These are phyloP conservation scores for Larimichthys crocea DNA, from an alignment of 2,113 vertebrate species.

Conservation along the genomic window DNA sequence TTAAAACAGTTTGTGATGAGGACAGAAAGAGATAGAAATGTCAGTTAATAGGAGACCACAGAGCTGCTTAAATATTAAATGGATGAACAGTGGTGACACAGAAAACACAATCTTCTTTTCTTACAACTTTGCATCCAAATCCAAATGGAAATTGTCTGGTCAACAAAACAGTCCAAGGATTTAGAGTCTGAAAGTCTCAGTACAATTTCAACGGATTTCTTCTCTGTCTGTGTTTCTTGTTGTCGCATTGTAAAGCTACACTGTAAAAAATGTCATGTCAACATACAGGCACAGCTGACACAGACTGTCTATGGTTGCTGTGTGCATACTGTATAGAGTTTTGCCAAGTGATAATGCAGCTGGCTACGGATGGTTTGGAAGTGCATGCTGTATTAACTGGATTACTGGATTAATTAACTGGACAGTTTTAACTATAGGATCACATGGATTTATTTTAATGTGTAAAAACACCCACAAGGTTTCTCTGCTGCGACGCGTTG, in stretches of 20 bases:
- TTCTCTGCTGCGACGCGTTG: too few species aligned
- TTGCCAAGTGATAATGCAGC: neutral
- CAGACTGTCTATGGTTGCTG: too few species aligned
- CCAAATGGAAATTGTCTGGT: slow-evolving; percentile 69
- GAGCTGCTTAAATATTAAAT: slow-evolving; percentile 78
- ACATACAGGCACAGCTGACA: neutral
- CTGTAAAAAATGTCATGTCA: neutral
- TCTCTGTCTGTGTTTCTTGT: slow-evolving; percentile 11
- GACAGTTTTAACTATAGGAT: neutral
- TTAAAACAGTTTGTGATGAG: slow-evolving; percentile 29
- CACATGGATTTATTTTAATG: neutral
- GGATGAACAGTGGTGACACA: slow-evolving; percentile 62
- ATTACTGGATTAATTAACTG: neutral
- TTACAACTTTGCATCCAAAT: slow-evolving; percentile 72
- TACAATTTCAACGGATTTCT: slow-evolving; percentile 20
- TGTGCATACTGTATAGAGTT: neutral
- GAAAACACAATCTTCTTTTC: slow-evolving; percentile 76
- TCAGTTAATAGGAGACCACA: slow-evolving; percentile 49
- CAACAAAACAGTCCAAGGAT: slow-evolving; percentile 68
- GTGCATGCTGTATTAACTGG: neutral
- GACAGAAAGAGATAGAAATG: slow-evolving; percentile 31
- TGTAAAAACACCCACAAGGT: too few species aligned
- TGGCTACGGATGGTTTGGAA: neutral
- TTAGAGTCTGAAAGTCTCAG: slow-evolving; percentile 55
- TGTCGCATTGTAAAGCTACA: neutral